Conservation (phyloP, 2,113 vertebrate genomes). For the Camelus bactrianus region DNA sequence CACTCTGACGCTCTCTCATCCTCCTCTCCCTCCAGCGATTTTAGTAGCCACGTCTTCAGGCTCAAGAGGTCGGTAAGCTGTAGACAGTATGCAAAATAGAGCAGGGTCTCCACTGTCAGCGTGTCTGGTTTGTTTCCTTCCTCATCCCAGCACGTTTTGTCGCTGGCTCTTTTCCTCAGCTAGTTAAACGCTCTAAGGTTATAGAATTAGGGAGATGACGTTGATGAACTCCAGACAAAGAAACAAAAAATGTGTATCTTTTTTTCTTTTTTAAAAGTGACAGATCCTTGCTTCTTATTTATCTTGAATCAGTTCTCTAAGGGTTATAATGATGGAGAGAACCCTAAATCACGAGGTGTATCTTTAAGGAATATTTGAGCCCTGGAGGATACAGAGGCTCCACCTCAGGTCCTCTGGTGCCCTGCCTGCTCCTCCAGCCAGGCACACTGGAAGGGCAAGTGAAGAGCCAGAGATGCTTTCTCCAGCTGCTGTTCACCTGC, state of each 20-base stretch:
- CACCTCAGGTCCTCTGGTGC: neutral
- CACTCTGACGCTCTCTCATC: neutral
- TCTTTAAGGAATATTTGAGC: neutral
- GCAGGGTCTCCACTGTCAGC: neutral
- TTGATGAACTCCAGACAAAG: neutral
- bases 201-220: neutral
- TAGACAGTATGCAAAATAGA: neutral
- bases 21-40: neutral
- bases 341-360: neutral
- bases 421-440: neutral
- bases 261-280: neutral
- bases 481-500: neutral
- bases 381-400: neutral
- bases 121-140: neutral
- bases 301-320: neutral
- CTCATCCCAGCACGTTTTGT: neutral
- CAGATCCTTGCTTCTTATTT: neutral
- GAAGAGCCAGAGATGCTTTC: neutral
- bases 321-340: neutral
- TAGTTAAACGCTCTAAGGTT: neutral
- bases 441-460: rapidly evolving
- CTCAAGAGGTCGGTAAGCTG: neutral
- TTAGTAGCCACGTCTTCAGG: neutral
- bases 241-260: neutral
- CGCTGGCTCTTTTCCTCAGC: neutral